Evolutionary conservation across 2,888 invertebrate species (phyloP), one percentile per base, ranked within the genome.

Genomic region (Lucinisca nassula): DNA sequence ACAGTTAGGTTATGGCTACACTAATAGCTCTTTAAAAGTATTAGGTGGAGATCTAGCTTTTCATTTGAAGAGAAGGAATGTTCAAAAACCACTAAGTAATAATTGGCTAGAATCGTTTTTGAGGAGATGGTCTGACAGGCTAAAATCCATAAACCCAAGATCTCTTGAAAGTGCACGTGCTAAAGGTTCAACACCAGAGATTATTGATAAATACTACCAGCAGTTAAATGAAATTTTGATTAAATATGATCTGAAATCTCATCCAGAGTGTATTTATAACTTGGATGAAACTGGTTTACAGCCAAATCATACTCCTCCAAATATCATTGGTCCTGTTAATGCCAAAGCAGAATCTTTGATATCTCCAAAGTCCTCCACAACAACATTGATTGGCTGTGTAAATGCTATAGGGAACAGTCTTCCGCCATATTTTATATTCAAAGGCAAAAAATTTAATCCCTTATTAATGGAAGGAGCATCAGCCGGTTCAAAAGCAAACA

Each of bases 211-310:
- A n/a, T 72, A 72, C 21, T 72, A 72, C 24, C 24, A 40, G 35
- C 37, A 72, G n/a, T 37, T 72, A 2, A 40, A 72, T 21, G 8
- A 21, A 21, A 24, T 72, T 3, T n/a, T 72, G 72, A n/a, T 37
- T 10, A 6, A 8, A 6, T 37, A 72, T 72, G 72, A n/a, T n/a
- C 72, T 72, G n/a, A 17, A 37, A 8, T 6, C 14, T 12, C 35
- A 72, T 8, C 72, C 72, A 12, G 72, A 72, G n/a, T n/a, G 24
- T 21, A 37, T 72, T 1, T 40, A 40, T 37, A 72, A 72, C 30
- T 37, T 72, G 6, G 72, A 72, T 72, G 72, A 72, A 37, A 72
- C 72, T 10, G n/a, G n/a, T 72, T 37, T 72, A n/a, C n/a, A 35
- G n/a, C 14, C 37, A 8, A 37, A 72, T 4, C 40, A 72, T 37